These are phyloP conservation scores for Urocynchramus pylzowi DNA, from an alignment of 2,113 vertebrate species.

Conservation along the genomic window DNA sequence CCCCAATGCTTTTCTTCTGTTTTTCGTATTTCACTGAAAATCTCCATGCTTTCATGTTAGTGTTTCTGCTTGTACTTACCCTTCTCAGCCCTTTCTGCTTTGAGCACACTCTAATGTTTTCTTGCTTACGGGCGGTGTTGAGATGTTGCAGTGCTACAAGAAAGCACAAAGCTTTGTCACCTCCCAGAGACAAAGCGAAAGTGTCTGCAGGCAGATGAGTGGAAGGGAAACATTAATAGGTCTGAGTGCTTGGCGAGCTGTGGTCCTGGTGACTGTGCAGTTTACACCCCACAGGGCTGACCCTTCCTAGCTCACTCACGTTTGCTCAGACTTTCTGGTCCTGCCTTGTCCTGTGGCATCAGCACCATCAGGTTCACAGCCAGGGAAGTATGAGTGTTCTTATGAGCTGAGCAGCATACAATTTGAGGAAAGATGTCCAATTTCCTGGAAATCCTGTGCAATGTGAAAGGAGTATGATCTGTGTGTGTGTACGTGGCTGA, in stretches of 20 bases:
- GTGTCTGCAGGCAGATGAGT: fast-evolving
- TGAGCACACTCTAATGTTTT: not conserved
- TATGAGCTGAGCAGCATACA: not conserved
- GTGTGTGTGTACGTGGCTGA: fast-evolving
- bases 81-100: not conserved
- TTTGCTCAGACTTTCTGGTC: not conserved
- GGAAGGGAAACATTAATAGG: fast-evolving
- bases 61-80: not conserved
- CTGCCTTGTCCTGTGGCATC: not conserved
- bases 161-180: not conserved
- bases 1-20: not conserved
- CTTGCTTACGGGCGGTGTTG: not conserved
- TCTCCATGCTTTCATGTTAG: not conserved
- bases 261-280: not conserved
- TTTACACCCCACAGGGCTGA: not conserved
- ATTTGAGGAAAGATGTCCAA: not conserved
- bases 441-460: constrained; percentile 30
- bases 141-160: not conserved
- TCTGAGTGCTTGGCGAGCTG: not conserved
- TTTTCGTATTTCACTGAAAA: not conserved
- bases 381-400: not conserved
- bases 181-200: not conserved
- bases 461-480: not conserved
- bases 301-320: not conserved
- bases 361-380: not conserved